Conservation (phyloP, 1,140 invertebrate genomes). For the Parasteatoda tepidariorum region DNA sequence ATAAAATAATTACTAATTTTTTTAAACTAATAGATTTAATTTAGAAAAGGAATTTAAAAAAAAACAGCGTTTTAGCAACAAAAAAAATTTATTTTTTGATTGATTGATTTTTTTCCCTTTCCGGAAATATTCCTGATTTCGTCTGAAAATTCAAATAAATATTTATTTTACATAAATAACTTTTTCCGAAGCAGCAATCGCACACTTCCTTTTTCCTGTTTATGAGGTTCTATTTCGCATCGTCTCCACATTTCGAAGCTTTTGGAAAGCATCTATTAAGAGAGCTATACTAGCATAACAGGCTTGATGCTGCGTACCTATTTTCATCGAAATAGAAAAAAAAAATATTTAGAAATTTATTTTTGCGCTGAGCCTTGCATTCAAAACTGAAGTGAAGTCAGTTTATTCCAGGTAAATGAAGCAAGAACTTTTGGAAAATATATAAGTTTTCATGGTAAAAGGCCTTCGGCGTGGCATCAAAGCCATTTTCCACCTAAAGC, state of each 20-base stretch:
- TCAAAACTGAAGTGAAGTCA: constrained; percentile 16
- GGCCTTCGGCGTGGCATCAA: background rate
- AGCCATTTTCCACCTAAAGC: background rate
- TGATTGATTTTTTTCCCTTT: too few species aligned
- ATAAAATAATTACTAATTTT: too few species aligned
- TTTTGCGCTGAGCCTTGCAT: background rate
- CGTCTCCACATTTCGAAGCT: constrained; percentile 6
- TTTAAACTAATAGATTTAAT: too few species aligned
- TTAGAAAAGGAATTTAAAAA: too few species aligned
- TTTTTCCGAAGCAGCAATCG: background rate
- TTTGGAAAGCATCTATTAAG: constrained; percentile 29
- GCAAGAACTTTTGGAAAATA: background rate
- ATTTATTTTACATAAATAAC: constrained; percentile 15
- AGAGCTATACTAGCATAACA: background rate
- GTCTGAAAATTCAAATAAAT: too few species aligned
- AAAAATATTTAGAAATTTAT: constrained; percentile 24
- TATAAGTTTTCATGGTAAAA: constrained; percentile 12
- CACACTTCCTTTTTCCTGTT: background rate
- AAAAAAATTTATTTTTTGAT: too few species aligned
- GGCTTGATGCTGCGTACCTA: background rate
- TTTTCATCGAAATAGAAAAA: constrained; percentile 15
- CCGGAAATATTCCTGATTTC: too few species aligned
- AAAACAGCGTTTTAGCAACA: too few species aligned
- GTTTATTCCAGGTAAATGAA: constrained; percentile 44
- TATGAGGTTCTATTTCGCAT: constrained; percentile 21